Conservation (phyloP, 2,113 vertebrate genomes). For the Mesoclemmys tuberculata region DNA sequence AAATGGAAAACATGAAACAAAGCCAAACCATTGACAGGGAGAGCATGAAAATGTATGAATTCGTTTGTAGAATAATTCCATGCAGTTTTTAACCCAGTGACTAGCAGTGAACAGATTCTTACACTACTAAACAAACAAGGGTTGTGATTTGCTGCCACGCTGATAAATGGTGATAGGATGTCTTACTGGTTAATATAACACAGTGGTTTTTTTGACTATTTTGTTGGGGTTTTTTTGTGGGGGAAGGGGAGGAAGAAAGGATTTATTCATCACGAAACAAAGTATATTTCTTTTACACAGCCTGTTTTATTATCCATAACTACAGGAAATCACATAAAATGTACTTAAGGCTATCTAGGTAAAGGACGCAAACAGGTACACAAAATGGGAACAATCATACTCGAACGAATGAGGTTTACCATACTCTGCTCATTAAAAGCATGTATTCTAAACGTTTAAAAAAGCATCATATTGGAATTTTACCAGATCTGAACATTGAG, state of each 20-base stretch:
- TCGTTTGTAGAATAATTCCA: not conserved
- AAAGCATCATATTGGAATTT: not conserved
- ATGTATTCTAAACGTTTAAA: not conserved
- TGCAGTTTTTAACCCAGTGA: not conserved
- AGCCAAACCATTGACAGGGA: not conserved
- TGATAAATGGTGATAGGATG: not conserved
- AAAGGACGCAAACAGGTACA: constrained; percentile 44
- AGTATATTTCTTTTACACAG: constrained; percentile 32
- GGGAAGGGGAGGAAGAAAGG: not conserved
- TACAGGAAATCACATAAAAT: constrained; percentile 17
- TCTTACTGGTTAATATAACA: not conserved
- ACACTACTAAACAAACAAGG: constrained; percentile 18
- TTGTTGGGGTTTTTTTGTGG: not conserved
- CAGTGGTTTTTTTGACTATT: not conserved
- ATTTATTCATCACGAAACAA: constrained; percentile 20
- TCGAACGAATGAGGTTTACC: constrained; percentile 22
- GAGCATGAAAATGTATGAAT: not conserved
- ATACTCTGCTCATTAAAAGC: constrained; percentile 28
- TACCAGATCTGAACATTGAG: not conserved
- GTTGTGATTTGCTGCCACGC: not conserved
- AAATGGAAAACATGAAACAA: constrained; percentile 2
- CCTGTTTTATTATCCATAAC: constrained; percentile 1
- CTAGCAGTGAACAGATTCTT: not conserved
- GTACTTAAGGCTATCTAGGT: constrained; percentile 37
- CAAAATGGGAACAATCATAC: constrained; percentile 37